Base-by-base conservation (phyloP, 1,140 invertebrate species). In the Vanessa atalanta region DNA sequence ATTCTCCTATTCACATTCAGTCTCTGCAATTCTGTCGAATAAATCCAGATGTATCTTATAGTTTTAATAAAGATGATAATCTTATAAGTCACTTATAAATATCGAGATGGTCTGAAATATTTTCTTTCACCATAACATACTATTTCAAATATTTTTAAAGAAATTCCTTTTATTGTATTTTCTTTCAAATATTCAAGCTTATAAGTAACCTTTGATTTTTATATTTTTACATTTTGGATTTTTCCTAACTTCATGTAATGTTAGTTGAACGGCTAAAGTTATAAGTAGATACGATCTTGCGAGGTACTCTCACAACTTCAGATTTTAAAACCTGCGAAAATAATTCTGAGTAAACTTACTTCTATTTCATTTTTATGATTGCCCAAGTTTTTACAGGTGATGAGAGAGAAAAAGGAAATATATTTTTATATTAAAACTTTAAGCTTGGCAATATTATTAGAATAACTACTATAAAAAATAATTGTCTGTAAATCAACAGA, bases 351-450 rank as follows among this genome's bases (percentile, higher is more conserved):
- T 53, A 67, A 67, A 67, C 65, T 65, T 65, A 8, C 64, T 55
- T 53, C 50, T 67, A 67, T 67, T 67, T 55, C 50, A 67, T 67
- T 67, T 67, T 67, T 67, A 67, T 48, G 65, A 53, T 67, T 67
- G 65, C 15, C 48, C n/a, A 37, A 67, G 26, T 67, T 67, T 67
- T 67, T 43, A 37, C 65, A 43, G 53, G 50, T 53, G 37, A 67
- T 50, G 65, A 55, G 50, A 67, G n/a, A 23, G 20, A 23, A 67
- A 55, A 67, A 64, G n/a, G n/a, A 26, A 16, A 37, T 37, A 23
- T 57, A 55, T 67, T 67, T 67, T 43, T 31, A 37, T 16, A 67
- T 3, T 37, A n/a, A 55, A 67, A 55, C 53, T 50, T 26, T 64
- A 7, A 26, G 14, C 8, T 43, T 43, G 9, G 7, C 26, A 43